These are phyloP conservation scores for Orientallactaga bullata DNA, from an alignment of 2,113 vertebrate species.

Conservation along the genomic window DNA sequence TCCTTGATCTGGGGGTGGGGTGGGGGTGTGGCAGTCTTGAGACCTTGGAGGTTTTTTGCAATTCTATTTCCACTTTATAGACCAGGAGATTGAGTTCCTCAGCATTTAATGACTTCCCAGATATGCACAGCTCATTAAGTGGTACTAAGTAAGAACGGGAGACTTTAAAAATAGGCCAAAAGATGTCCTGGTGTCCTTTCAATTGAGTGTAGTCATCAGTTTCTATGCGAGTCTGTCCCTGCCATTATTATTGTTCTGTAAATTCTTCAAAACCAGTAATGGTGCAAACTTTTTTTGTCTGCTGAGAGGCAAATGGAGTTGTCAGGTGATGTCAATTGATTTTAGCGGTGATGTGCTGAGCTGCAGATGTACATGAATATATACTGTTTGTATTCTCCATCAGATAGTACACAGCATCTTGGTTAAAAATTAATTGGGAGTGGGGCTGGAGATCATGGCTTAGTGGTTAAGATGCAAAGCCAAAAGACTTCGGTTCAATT, in stretches of 20 bases:
- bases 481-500: too few species aligned
- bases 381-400: not conserved
- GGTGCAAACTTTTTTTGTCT: not conserved
- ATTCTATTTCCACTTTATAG: not conserved
- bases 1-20: too few species aligned
- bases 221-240: not conserved
- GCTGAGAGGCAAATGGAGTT: not conserved
- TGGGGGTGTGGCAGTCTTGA: not conserved
- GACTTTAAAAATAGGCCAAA: not conserved
- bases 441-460: too few species aligned
- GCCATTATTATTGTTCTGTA: not conserved
- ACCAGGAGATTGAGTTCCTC: not conserved
- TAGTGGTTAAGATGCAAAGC: too few species aligned
- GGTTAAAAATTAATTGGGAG: too few species aligned
- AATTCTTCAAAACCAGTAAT: not conserved
- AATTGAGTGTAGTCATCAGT: not conserved
- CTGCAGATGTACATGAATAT: fast-evolving
- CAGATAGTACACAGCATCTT: not conserved
- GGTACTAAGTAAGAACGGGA: not conserved
- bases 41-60: not conserved
- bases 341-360: too few species aligned
- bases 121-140: not conserved
- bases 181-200: not conserved
- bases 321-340: not conserved
- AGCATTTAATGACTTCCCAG: not conserved